Evolutionary conservation across 64 coral and sea anemone genomes (phyloP).

Genomic region (Pocillopora verrucosa): DNA sequence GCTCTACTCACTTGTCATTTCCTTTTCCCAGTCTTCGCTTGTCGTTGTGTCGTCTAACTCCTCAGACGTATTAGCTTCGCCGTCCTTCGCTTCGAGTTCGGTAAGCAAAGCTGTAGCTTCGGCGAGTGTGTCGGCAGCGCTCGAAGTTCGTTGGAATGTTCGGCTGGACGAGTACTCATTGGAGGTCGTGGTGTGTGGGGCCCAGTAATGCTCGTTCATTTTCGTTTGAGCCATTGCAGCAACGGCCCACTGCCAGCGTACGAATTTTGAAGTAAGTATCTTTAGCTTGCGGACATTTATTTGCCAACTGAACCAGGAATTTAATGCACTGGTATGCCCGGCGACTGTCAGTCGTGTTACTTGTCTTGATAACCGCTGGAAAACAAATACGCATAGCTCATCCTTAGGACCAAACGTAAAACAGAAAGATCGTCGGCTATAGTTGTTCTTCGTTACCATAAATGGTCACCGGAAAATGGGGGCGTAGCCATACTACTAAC

Average conservation of each 20-base stretch:
- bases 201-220: slow-evolving; percentile 94
- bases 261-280: slow-evolving; percentile 87
- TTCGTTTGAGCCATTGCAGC: slow-evolving; percentile 87
- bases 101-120: slow-evolving; percentile 90
- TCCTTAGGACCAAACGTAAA: too few species aligned
- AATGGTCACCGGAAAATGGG: too few species aligned
- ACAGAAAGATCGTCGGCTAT: background rate
- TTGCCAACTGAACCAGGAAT: slow-evolving; percentile 89
- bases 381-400: background rate
- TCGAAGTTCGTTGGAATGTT: slow-evolving; percentile 89
- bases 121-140: slow-evolving; percentile 86
- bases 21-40: slow-evolving; percentile 40
- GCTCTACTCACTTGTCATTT: slow-evolving; percentile 4
- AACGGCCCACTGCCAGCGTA: slow-evolving; percentile 96
- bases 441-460: too few species aligned
- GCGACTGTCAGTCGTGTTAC: slow-evolving; percentile 78
- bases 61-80: slow-evolving; percentile 35
- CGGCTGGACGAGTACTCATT: slow-evolving; percentile 91
- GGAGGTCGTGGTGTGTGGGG: slow-evolving; percentile 79
- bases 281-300: slow-evolving; percentile 81
- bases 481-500: too few species aligned
- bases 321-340: slow-evolving; percentile 93
- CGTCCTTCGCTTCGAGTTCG: slow-evolving; percentile 87
- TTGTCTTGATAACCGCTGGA: slow-evolving; percentile 85
- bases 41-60: slow-evolving; percentile 30